Percentiles rank a stretch among this genome's conserved stretches.
Evolutionary conservation across 2,888 invertebrate genomes (phyloP).

Genomic region (Lamproptera curius): DNA sequence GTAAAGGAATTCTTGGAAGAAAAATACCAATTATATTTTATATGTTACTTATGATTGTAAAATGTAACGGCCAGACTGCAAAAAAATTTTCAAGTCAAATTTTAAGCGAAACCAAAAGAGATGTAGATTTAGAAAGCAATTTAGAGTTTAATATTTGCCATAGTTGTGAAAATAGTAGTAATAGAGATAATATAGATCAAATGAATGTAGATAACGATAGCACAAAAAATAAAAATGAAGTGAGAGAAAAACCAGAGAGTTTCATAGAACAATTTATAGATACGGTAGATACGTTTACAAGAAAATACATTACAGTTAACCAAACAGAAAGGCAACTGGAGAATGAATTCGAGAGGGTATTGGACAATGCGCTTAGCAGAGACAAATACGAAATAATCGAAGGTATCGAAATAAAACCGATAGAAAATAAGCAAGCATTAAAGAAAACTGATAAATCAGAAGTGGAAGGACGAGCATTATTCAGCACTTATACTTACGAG

Average conservation of each 20-base stretch:
- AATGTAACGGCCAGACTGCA: slow-evolving; percentile 47
- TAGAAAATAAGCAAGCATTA: slow-evolving; percentile 29
- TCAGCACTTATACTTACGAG: slow-evolving; percentile 65
- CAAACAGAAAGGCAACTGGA: slow-evolving; percentile 61
- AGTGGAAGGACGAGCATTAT: slow-evolving; percentile 51
- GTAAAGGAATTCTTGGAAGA: slow-evolving; percentile 48
- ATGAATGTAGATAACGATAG: slow-evolving; percentile 31
- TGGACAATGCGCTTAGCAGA: slow-evolving; percentile 76
- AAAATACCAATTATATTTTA: slow-evolving; percentile 47
- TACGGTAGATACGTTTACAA: slow-evolving; percentile 46
- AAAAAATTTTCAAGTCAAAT: slow-evolving; percentile 44
- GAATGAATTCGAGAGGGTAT: slow-evolving; percentile 71
- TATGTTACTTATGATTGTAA: slow-evolving; percentile 45
- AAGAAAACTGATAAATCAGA: slow-evolving; percentile 28
- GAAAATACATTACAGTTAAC: slow-evolving; percentile 52
- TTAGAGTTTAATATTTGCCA: slow-evolving; percentile 66
- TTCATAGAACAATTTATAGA: slow-evolving; percentile 49
- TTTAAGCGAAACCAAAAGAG: slow-evolving; percentile 54
- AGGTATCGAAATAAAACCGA: slow-evolving; percentile 72
- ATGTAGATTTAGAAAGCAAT: slow-evolving; percentile 50
- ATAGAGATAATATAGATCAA: slow-evolving; percentile 31
- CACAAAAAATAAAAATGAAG: slow-evolving; percentile 24
- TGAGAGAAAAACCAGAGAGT: slow-evolving; percentile 24
- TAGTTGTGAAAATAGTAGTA: slow-evolving; percentile 64
- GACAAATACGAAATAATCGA: slow-evolving; percentile 78